These are phyloP conservation scores for Hyppa rectilinea DNA, from an alignment of 2,888 invertebrate species.

Conservation along the genomic window DNA sequence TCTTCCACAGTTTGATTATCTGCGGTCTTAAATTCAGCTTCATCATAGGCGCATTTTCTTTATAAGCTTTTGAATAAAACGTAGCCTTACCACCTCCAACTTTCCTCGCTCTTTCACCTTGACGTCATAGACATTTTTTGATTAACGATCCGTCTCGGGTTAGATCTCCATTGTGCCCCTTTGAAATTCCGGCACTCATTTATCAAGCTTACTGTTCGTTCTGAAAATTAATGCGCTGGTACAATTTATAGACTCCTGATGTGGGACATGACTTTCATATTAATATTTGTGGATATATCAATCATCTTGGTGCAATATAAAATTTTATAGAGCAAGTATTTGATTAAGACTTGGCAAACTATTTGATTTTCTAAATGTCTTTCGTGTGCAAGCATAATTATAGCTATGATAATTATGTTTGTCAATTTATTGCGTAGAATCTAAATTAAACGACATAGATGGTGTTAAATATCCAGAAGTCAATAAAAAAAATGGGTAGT, in stretches of 20 bases:
- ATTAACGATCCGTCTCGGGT: constrained; percentile 85
- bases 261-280: constrained; percentile 49
- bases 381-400: constrained; percentile 1
- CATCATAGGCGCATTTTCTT: constrained; percentile 16
- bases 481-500: no score
- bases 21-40: constrained; percentile 13
- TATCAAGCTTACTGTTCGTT: constrained; percentile 89
- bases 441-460: no score
- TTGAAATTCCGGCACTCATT: constrained; percentile 88
- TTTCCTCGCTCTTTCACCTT: constrained; percentile 77
- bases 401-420: no score
- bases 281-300: constrained; percentile 53
- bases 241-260: constrained; percentile 74
- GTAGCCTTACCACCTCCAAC: constrained; percentile 55
- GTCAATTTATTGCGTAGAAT: not conserved
- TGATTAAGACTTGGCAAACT: constrained; percentile 14
- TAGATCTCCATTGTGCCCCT: constrained; percentile 87
- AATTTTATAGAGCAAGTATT: constrained; percentile 3
- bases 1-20: not conserved
- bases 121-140: constrained; percentile 85
- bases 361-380: constrained; percentile 5
- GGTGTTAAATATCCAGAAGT: no score
- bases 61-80: constrained; percentile 46
- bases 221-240: constrained; percentile 84
- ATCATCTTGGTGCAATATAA: constrained; percentile 33